Percentiles rank a stretch among this genome's conserved stretches.
phyloP scores from a whole-genome alignment of 2,797 vertebrate genomes.

The Choloepus didactylus region DNA sequence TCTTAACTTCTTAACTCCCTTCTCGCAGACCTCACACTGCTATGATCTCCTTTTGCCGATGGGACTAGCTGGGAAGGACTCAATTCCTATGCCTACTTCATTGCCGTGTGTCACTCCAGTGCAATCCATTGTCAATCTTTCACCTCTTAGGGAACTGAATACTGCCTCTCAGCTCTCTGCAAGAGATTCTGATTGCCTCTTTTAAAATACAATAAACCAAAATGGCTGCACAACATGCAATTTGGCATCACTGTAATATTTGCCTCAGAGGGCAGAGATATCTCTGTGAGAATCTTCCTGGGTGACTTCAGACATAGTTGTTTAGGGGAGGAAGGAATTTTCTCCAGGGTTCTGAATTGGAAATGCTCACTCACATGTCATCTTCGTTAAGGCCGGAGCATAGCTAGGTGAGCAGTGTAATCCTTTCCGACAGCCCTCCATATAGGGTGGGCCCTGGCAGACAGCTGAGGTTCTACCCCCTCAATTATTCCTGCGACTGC shows the following conservation, averaged over 20 bases:
- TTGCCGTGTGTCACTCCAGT: background rate
- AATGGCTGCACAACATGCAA: background rate
- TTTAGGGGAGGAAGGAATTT: background rate
- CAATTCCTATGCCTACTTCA: background rate
- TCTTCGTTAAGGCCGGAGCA: background rate
- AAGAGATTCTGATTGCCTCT: slow-evolving; percentile 25
- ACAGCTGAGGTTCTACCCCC: background rate
- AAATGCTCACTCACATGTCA: background rate
- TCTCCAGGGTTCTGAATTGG: background rate
- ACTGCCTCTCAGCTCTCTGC: slow-evolving; percentile 10
- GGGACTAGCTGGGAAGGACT: background rate
- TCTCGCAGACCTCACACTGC: background rate
- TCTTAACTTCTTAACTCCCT: slow-evolving; percentile 18
- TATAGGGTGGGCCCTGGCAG: background rate
- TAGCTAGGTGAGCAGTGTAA: background rate
- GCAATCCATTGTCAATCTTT: background rate
- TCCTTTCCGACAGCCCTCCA: background rate
- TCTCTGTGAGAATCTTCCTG: background rate
- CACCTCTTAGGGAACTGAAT: background rate
- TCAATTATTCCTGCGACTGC: background rate
- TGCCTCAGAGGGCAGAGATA: background rate
- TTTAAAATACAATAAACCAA: slow-evolving; percentile 50
- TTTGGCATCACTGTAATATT: background rate
- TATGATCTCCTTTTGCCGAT: background rate
- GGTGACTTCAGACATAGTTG: background rate